These are phyloP conservation scores for Ceriagrion tenellum DNA, from an alignment of 2,888 invertebrate genomes.

Conservation along the genomic window DNA sequence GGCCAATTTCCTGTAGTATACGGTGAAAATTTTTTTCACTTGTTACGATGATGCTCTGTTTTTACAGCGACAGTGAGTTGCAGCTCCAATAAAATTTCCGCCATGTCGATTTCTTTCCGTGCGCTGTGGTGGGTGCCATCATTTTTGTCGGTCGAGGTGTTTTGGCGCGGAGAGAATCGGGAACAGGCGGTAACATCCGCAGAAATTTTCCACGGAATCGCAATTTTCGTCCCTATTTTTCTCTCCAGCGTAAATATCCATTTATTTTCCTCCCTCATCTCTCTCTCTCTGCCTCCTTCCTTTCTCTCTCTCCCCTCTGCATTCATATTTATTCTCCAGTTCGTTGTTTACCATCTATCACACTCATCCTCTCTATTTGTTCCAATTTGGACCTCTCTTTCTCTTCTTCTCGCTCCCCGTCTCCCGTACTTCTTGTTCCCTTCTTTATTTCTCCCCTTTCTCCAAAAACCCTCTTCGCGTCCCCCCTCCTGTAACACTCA, in stretches of 20 bases:
- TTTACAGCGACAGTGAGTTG: neutral
- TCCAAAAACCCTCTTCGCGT: too few species aligned
- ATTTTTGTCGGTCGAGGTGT: neutral
- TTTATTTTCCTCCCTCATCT: conserved; percentile 1
- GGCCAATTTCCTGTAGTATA: too few species aligned
- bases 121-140: neutral
- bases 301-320: neutral
- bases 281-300: neutral
- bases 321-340: conserved; percentile 29
- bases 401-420: neutral
- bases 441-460: neutral
- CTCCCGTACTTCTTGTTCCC: too few species aligned
- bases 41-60: neutral
- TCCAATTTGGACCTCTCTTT: neutral
- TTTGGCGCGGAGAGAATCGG: neutral
- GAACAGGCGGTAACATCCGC: neutral
- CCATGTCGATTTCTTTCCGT: neutral
- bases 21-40: neutral
- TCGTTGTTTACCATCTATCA: conserved; percentile 36
- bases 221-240: neutral
- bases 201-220: neutral
- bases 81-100: neutral
- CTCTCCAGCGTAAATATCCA: neutral
- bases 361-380: conserved; percentile 15
- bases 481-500: neutral